Percentiles rank a stretch among this genome's conserved stretches.
phyloP scores from a whole-genome alignment of 2,797 vertebrate species.

The Leucoraja ocellata region DNA sequence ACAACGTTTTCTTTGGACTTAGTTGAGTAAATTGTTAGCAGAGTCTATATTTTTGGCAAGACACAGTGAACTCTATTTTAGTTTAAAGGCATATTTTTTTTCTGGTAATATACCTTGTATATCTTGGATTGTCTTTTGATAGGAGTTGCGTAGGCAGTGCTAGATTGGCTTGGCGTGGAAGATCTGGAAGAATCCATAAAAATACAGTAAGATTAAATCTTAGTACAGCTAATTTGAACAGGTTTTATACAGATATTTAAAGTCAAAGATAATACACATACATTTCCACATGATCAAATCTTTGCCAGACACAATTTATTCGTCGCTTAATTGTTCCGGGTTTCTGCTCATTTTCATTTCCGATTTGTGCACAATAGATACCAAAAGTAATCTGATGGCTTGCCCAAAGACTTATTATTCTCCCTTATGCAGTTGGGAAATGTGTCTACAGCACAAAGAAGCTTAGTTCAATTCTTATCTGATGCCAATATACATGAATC shows the following conservation, averaged over 20 bases:
- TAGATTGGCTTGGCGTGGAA: slow-evolving; percentile 55
- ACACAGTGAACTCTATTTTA: not conserved
- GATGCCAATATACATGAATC: not conserved
- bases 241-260: slow-evolving; percentile 1
- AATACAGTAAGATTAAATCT: slow-evolving; percentile 52
- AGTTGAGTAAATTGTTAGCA: not conserved
- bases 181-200: slow-evolving; percentile 65
- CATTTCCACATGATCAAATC: not conserved
- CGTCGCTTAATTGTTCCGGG: not conserved
- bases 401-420: not conserved
- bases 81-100: slow-evolving; percentile 32
- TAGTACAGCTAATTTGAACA: not conserved
- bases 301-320: slow-evolving; percentile 10
- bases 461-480: not conserved
- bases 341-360: not conserved
- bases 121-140: slow-evolving; percentile 56
- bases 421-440: too few species aligned
- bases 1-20: not conserved
- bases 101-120: slow-evolving; percentile 61
- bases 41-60: not conserved
- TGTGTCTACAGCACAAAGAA: not conserved
- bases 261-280: not conserved
- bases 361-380: not conserved
- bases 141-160: slow-evolving; percentile 53
- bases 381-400: too few species aligned